A percentile compares a stretch with the other conserved stretches of the same genome.
phyloP scores from a whole-genome alignment of 2,113 vertebrate genomes.

The Nycticryphes semicollaris region DNA sequence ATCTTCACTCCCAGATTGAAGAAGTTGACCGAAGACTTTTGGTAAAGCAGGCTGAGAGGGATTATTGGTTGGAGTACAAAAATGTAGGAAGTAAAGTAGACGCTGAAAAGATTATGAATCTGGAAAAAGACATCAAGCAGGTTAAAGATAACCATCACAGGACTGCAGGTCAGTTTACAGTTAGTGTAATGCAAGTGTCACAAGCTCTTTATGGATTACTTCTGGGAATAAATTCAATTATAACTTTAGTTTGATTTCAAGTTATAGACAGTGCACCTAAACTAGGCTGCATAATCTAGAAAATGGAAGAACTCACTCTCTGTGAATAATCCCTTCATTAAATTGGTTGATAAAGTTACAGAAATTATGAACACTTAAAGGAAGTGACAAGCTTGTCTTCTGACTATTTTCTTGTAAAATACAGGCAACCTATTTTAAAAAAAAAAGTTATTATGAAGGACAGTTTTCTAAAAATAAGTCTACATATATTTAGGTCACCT shows the following conservation, averaged over 20 bases:
- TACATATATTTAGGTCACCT: background rate
- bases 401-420: background rate
- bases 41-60: slow-evolving; percentile 65
- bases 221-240: background rate
- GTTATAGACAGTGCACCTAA: background rate
- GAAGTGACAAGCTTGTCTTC: background rate
- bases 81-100: slow-evolving; percentile 71
- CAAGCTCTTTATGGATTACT: background rate
- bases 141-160: slow-evolving; percentile 67
- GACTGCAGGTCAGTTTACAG: slow-evolving; percentile 74
- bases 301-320: background rate
- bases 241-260: background rate
- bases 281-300: background rate
- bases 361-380: background rate
- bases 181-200: background rate
- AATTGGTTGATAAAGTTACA: background rate
- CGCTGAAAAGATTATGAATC: slow-evolving; percentile 63
- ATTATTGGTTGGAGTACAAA: slow-evolving; percentile 80
- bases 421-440: background rate
- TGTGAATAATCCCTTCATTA: background rate
- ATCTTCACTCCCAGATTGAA: slow-evolving; percentile 61
- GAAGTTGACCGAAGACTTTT: slow-evolving; percentile 53
- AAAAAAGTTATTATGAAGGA: background rate
- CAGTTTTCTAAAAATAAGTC: background rate
- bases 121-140: slow-evolving; percentile 69